Evolutionary conservation across 2,797 vertebrate genomes (phyloP), one percentile per base, ranked within the genome.

Genomic region (Ctenochaetus hawaiiensis): DNA sequence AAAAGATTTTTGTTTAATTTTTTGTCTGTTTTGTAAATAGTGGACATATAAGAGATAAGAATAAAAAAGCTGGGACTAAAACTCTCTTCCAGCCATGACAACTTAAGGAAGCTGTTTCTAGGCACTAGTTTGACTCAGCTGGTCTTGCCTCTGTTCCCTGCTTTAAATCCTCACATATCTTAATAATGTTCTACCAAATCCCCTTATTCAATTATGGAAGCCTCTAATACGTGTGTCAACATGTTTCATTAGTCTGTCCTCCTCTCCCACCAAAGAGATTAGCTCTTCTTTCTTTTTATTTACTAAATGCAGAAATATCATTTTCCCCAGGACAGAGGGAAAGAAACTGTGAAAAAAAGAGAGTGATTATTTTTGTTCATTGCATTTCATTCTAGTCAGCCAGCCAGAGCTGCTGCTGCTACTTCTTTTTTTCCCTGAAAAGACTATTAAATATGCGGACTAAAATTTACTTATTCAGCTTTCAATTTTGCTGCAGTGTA

Each of bases 221-320:
- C 67, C 70, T 80, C 77, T 91, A 91, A 91, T 91, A 89, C 85
- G 88, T 76, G 85, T 91, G 89, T 93, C 92, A 91, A 90, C 91
- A 89, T 88, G 87, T 93, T 93, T 88, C 87, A 91, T 93, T 93
- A 91, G 79, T 77, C 79, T 43, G 30, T 62, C 81, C 78, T 83
- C 68, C 76, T 88, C 82, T 85, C 76, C 74, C 80, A 88, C 81
- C 78, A 69, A 72, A 78, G 73, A 90, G 92, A 92, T 93, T 90
- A 92, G 77, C 83, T 68, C 69, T 73, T 76, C 63, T 83, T 86
- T 81, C 72, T 86, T 87, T 90, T 88, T 87, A 91, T 91, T 90
- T 92, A 89, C 80, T 75, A 86, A 90, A 92, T 67, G 90, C 81
- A 77, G 67, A 91, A 93, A 91, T 84, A 86, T 88, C 0, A 87